These are phyloP conservation scores for Asteroscopus sphinx DNA, from an alignment of 2,888 invertebrate genomes.

Conservation along the genomic window DNA sequence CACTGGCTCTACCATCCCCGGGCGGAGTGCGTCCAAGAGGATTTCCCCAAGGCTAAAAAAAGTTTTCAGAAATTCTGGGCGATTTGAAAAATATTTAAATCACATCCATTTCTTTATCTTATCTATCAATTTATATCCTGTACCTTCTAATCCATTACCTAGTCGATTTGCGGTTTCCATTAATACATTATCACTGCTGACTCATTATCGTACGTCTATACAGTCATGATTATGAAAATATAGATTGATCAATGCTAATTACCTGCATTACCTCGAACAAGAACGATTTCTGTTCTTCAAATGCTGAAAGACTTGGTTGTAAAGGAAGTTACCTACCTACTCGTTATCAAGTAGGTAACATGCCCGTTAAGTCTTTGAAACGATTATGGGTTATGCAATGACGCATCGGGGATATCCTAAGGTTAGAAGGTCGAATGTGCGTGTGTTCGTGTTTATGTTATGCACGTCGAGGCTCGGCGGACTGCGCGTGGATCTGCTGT, in stretches of 20 bases:
- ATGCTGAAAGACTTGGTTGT: slow-evolving; percentile 6
- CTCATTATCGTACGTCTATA: background rate
- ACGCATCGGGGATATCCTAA: slow-evolving; percentile 34
- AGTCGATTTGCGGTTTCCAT: slow-evolving; percentile 4
- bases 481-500: background rate
- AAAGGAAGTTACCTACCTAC: background rate
- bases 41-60: no score
- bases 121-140: background rate
- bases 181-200: background rate
- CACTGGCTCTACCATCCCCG: no score
- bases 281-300: background rate
- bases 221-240: background rate
- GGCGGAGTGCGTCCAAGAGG: no score
- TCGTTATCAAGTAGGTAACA: background rate
- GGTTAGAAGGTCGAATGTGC: slow-evolving; percentile 39
- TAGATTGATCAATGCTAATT: slow-evolving; percentile 3
- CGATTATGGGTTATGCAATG: slow-evolving; percentile 27
- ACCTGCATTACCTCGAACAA: slow-evolving; percentile 5
- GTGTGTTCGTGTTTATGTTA: slow-evolving; percentile 27
- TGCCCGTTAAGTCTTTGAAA: slow-evolving; percentile 9
- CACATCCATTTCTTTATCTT: background rate
- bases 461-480: slow-evolving; percentile 26
- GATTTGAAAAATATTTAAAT: slow-evolving; percentile 11
- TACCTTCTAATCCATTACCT: background rate
- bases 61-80: no score